Evolutionary conservation across 1,140 invertebrate genomes (phyloP).

Genomic region (Phthorimaea operculella): DNA sequence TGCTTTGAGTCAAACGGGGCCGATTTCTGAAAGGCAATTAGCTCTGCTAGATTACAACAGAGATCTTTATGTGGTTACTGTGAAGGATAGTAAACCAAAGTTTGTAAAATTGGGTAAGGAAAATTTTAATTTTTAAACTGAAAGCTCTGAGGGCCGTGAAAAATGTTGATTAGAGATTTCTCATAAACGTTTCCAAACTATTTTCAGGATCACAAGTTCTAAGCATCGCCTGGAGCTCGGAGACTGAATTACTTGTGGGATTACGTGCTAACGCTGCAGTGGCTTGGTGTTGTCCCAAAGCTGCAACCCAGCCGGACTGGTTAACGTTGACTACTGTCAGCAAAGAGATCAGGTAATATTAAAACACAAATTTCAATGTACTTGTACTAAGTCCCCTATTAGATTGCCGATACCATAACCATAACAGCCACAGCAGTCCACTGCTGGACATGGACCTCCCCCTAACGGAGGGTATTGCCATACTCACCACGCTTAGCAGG

Average conservation of each 20-base stretch:
- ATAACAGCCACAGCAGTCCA: too few relatives aligned
- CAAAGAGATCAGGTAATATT: constrained; percentile 58
- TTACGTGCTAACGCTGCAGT: constrained; percentile 52
- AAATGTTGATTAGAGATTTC: background rate
- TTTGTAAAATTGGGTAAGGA: constrained; percentile 79
- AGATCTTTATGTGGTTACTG: constrained; percentile 68
- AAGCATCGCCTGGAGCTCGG: constrained; percentile 59
- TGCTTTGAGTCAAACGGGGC: constrained; percentile 82
- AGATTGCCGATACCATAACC: too few relatives aligned
- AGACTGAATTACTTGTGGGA: constrained; percentile 55
- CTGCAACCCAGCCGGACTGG: constrained; percentile 51
- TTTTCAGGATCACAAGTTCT: constrained; percentile 55
- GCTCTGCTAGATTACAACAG: constrained; percentile 61
- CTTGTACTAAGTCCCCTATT: too few relatives aligned
- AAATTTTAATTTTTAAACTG: too few relatives aligned
- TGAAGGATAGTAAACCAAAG: constrained; percentile 75
- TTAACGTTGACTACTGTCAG: constrained; percentile 52
- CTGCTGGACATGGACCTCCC: too few relatives aligned
- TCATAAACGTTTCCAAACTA: background rate
- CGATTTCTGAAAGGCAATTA: constrained; percentile 61
- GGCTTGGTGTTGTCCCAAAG: constrained; percentile 57
- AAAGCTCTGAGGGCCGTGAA: background rate
- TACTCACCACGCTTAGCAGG: too few relatives aligned
- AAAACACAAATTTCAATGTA: too few relatives aligned
- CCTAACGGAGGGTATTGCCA: too few relatives aligned